Evolutionary conservation across 2,797 vertebrate genomes (phyloP).

Genomic region (Acipenser ruthenus): DNA sequence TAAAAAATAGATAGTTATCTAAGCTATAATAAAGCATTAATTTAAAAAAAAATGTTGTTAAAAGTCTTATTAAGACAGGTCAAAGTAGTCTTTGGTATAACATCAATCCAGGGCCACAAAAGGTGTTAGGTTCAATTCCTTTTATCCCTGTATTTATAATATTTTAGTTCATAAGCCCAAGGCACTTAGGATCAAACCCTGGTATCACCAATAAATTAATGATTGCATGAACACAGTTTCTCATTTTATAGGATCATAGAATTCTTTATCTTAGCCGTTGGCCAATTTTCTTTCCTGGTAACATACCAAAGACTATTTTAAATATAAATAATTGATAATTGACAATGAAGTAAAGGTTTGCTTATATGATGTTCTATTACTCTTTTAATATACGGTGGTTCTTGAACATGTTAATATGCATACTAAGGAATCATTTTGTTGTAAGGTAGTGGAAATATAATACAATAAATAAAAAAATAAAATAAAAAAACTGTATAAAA

Average conservation of each 20-base stretch:
- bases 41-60: slow-evolving; percentile 8
- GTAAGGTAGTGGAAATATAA: too few species aligned
- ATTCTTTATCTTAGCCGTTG: slow-evolving; percentile 18
- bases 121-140: slow-evolving; percentile 26
- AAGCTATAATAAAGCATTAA: slow-evolving; percentile 18
- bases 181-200: slow-evolving; percentile 26
- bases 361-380: slow-evolving; percentile 26
- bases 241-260: not conserved
- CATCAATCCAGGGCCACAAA: slow-evolving; percentile 25
- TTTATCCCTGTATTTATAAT: slow-evolving; percentile 44
- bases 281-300: slow-evolving; percentile 13
- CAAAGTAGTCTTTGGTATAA: slow-evolving; percentile 36
- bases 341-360: slow-evolving; percentile 9
- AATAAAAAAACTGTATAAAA: too few species aligned
- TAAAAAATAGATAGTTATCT: slow-evolving; percentile 15
- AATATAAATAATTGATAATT: slow-evolving; percentile 18
- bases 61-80: slow-evolving; percentile 27
- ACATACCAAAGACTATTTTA: slow-evolving; percentile 14
- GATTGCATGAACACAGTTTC: slow-evolving; percentile 2
- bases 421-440: too few species aligned
- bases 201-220: slow-evolving; percentile 20
- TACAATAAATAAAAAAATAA: too few species aligned
- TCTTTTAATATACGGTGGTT: slow-evolving; percentile 43
- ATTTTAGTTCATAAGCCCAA: slow-evolving; percentile 37
- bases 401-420: not conserved